Percentiles rank a stretch among this genome's conserved stretches.
These are phyloP conservation scores for Trichopoda pennipes DNA, from an alignment of 2,888 invertebrate species.

Conservation along the genomic window DNA sequence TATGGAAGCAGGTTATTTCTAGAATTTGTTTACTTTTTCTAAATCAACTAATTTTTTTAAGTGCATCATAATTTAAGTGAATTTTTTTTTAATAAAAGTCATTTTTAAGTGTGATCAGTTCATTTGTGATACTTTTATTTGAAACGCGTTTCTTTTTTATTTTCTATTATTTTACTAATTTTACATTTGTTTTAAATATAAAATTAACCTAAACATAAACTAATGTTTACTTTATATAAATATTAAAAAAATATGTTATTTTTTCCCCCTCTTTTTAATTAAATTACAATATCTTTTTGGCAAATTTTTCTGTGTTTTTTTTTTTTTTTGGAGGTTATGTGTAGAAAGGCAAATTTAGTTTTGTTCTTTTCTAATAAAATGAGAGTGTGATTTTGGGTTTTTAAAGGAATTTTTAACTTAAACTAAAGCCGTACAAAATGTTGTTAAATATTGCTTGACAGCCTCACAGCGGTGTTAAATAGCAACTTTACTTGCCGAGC, in stretches of 20 bases:
- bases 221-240: constrained; percentile 72
- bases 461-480: background rate
- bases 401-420: constrained; percentile 53
- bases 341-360: constrained; percentile 11
- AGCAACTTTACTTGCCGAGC: constrained; percentile 88
- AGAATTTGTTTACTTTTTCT: too few relatives aligned
- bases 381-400: constrained; percentile 41
- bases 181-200: constrained; percentile 67
- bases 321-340: constrained; percentile 32
- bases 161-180: constrained; percentile 62
- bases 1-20: too few relatives aligned
- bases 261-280: constrained; percentile 20
- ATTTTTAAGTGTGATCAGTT: constrained; percentile 56
- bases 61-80: too few relatives aligned
- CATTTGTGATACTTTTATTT: constrained; percentile 52
- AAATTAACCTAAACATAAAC: constrained; percentile 77
- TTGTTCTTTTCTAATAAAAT: constrained; percentile 40
- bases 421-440: constrained; percentile 55
- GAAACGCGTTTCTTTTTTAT: constrained; percentile 69
- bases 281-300: constrained; percentile 45
- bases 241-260: constrained; percentile 57
- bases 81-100: too few relatives aligned
- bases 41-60: too few relatives aligned
- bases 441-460: background rate
- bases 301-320: constrained; percentile 46